These are phyloP conservation scores for Aethina tumida DNA, from an alignment of 1,140 invertebrate species.

Conservation along the genomic window DNA sequence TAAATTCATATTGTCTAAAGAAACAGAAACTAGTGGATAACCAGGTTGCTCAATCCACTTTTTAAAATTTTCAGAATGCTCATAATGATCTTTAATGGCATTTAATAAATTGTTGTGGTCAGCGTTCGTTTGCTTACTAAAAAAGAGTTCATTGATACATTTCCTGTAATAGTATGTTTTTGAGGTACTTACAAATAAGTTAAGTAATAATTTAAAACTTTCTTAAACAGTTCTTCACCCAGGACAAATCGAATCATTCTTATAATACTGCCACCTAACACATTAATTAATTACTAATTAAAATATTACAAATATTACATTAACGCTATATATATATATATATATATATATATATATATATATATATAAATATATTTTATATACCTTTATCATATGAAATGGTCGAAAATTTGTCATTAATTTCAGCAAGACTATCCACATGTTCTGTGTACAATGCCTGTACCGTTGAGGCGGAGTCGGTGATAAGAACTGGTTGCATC, in stretches of 20 bases:
- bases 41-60: conserved; percentile 67
- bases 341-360: conserved; percentile 7
- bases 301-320: conserved; percentile 41
- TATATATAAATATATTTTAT: not conserved
- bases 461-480: conserved; percentile 53
- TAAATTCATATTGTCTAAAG: conserved; percentile 2
- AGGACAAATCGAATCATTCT: no score
- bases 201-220: no score
- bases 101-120: conserved; percentile 16
- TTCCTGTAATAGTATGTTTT: no score
- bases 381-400: conserved; percentile 52
- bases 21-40: conserved; percentile 47
- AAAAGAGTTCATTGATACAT: conserved; percentile 6
- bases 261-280: not conserved
- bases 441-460: conserved; percentile 44
- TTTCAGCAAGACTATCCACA: conserved; percentile 22
- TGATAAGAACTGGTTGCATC: conserved; percentile 50
- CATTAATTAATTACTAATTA: conserved; percentile 34
- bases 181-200: no score
- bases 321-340: conserved; percentile 50
- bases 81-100: conserved; percentile 20
- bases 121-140: conserved; percentile 5
- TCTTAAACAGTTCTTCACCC: no score
- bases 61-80: conserved; percentile 42
- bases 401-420: conserved; percentile 44